These are phyloP conservation scores for Ferdinandea cuprea DNA, from an alignment of 2,888 invertebrate genomes.

Conservation along the genomic window DNA sequence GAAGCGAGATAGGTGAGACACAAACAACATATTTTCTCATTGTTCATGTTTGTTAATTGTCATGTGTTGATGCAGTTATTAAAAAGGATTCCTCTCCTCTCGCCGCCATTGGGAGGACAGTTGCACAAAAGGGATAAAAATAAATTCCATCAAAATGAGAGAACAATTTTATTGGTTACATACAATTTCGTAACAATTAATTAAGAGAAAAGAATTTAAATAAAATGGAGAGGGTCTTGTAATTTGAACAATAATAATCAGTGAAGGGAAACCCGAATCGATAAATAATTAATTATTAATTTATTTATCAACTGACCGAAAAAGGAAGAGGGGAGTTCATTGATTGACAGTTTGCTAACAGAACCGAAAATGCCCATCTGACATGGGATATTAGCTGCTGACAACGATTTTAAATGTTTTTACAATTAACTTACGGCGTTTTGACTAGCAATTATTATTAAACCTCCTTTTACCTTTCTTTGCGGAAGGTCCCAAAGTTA, in stretches of 20 bases:
- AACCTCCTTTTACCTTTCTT: background rate
- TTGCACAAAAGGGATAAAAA: conserved; percentile 32
- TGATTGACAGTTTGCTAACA: conserved; percentile 19
- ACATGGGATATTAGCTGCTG: background rate
- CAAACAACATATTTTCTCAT: background rate
- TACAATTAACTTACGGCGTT: background rate
- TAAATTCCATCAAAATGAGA: conserved; percentile 44
- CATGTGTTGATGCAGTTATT: too few species aligned
- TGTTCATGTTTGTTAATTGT: conserved; percentile 20
- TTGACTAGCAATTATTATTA: background rate
- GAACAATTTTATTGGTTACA: conserved; percentile 36
- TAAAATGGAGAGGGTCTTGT: background rate
- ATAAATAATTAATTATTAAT: conserved; percentile 46
- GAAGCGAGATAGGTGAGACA: too few species aligned
- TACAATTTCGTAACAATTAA: conserved; percentile 6
- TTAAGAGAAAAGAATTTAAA: conserved; percentile 17
- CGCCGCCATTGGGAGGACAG: too few species aligned
- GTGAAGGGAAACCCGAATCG: conserved; percentile 10
- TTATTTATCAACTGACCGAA: conserved; percentile 24
- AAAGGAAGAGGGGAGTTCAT: background rate
- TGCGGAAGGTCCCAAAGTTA: background rate
- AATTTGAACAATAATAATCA: background rate
- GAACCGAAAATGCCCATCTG: conserved; percentile 8
- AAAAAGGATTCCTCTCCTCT: too few species aligned
- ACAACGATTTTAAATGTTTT: background rate